phyloP scores from a whole-genome alignment of 2,888 invertebrate species.

The Amblyjoppa fuscipennis region DNA sequence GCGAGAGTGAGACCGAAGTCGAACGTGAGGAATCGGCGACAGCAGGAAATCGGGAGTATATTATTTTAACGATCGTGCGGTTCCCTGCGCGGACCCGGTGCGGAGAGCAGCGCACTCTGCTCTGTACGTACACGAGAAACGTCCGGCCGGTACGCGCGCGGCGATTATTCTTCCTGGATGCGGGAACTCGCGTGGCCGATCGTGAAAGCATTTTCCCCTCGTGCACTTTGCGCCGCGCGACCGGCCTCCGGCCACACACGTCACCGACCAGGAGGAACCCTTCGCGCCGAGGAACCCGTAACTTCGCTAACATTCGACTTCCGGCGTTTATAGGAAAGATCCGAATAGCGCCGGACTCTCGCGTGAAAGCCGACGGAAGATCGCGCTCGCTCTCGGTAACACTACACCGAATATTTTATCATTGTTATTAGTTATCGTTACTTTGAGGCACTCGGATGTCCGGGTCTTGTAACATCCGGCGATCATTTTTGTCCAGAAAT shows the following conservation, averaged over 20 bases:
- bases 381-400: not conserved
- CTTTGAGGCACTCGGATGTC: not conserved
- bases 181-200: slow-evolving; percentile 45
- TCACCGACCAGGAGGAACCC: not conserved
- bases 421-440: not conserved
- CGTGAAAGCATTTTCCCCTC: slow-evolving; percentile 67
- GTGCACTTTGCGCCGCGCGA: slow-evolving; percentile 19
- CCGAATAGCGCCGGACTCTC: not conserved
- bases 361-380: slow-evolving; percentile 9
- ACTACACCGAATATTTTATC: not conserved
- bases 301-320: slow-evolving; percentile 55
- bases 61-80: slow-evolving; percentile 61
- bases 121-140: slow-evolving; percentile 37
- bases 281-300: slow-evolving; percentile 22
- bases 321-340: slow-evolving; percentile 54
- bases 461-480: not conserved
- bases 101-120: slow-evolving; percentile 21
- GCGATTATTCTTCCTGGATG: slow-evolving; percentile 52
- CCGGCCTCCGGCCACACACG: slow-evolving; percentile 3
- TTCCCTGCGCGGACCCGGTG: slow-evolving; percentile 3
- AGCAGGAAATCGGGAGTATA: slow-evolving; percentile 62
- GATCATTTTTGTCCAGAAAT: not conserved
- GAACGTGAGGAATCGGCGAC: slow-evolving; percentile 55
- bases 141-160: slow-evolving; percentile 37
- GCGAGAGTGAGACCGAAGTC: slow-evolving; percentile 25